These are phyloP conservation scores for Phylloscopus trochiloides DNA, from an alignment of 2,113 vertebrate genomes.

Conservation along the genomic window DNA sequence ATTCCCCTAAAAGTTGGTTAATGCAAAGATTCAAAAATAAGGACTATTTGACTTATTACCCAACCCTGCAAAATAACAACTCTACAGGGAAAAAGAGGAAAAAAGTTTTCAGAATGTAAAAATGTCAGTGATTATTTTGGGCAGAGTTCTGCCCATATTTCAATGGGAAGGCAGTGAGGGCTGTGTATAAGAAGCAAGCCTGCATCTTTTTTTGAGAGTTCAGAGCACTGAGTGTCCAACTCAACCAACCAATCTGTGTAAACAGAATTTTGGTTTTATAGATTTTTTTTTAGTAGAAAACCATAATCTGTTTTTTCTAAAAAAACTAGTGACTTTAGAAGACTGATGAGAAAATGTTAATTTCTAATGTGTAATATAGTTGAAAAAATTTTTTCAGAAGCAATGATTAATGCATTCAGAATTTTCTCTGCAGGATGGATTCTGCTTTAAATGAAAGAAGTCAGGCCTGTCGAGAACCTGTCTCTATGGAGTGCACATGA, in stretches of 20 bases:
- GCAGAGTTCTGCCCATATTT: background rate
- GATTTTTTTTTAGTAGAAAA: background rate
- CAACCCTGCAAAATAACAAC: background rate
- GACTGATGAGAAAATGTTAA: background rate
- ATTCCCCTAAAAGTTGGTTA: background rate
- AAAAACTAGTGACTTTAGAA: background rate
- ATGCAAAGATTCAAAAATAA: background rate
- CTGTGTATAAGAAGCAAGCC: background rate
- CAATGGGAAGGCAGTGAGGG: background rate
- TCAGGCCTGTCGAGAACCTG: background rate
- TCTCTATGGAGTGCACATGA: background rate
- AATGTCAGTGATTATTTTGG: background rate
- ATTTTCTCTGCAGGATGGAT: background rate
- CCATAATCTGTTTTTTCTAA: background rate
- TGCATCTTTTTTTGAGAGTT: background rate
- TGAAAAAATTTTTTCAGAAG: background rate
- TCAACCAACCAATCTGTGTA: background rate
- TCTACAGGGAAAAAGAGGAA: background rate
- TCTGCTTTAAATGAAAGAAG: background rate
- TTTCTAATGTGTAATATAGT: background rate
- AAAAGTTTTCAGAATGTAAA: background rate
- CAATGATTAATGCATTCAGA: background rate
- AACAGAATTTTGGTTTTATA: background rate
- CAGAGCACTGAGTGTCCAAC: background rate
- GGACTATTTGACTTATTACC: background rate